phyloP scores from a whole-genome alignment of 1,140 invertebrate genomes.

The Ceratosolen fusciceps region DNA sequence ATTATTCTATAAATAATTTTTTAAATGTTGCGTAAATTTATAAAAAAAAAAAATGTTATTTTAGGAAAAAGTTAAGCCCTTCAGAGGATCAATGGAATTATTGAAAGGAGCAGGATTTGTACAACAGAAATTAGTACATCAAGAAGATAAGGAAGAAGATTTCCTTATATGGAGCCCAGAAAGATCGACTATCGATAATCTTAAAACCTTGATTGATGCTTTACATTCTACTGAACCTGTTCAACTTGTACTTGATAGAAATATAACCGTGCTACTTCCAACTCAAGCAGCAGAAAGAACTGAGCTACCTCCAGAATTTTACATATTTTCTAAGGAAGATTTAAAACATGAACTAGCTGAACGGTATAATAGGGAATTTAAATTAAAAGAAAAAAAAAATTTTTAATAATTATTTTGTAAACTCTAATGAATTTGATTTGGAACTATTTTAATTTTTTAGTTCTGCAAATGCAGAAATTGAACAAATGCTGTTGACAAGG shows the following conservation, averaged over 20 bases:
- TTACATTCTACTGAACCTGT: slow-evolving; percentile 86
- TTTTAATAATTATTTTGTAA: no score
- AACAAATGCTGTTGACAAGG: slow-evolving; percentile 89
- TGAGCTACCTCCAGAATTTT: slow-evolving; percentile 88
- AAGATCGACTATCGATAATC: slow-evolving; percentile 66
- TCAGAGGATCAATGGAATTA: slow-evolving; percentile 88
- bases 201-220: slow-evolving; percentile 80
- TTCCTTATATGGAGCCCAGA: slow-evolving; percentile 77
- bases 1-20: slow-evolving; percentile 20
- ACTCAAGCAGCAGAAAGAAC: slow-evolving; percentile 78
- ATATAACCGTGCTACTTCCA: slow-evolving; percentile 86
- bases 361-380: no score
- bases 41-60: slow-evolving; percentile 41
- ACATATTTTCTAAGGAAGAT: slow-evolving; percentile 83
- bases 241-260: slow-evolving; percentile 86
- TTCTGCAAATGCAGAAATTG: no score
- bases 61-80: slow-evolving; percentile 82
- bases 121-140: slow-evolving; percentile 72
- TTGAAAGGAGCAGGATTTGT: slow-evolving; percentile 87
- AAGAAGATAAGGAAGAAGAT: slow-evolving; percentile 75
- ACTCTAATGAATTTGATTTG: no score
- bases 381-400: no score
- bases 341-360: slow-evolving; percentile 86
- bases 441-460: no score
- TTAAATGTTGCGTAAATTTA: slow-evolving; percentile 25